phyloP scores from a whole-genome alignment of 2,113 vertebrate species.

The Oceanodroma tethys region DNA sequence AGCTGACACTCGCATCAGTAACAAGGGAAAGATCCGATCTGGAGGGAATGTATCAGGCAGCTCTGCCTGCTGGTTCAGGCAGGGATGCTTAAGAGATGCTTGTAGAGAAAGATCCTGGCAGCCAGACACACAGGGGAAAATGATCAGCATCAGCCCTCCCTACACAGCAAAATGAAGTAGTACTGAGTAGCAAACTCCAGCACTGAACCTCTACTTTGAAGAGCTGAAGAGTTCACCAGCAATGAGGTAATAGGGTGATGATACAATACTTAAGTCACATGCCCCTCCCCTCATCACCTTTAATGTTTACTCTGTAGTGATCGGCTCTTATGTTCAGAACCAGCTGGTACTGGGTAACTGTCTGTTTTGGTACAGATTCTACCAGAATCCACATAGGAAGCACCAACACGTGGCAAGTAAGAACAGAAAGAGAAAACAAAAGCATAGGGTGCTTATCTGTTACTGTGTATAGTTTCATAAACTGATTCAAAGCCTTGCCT shows the following conservation, averaged over 20 bases:
- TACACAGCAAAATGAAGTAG: neutral
- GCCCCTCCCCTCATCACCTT: neutral
- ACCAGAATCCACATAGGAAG: neutral
- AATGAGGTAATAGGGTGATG: neutral
- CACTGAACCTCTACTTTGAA: neutral
- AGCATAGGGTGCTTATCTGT: neutral
- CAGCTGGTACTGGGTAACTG: neutral
- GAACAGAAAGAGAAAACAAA: neutral
- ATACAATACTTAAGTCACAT: neutral
- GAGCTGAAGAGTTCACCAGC: neutral
- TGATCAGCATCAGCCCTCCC: neutral
- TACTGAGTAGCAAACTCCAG: neutral
- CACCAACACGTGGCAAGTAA: neutral
- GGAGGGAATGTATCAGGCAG: neutral
- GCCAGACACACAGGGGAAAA: neutral
- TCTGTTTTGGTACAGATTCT: neutral
- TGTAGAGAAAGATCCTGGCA: neutral
- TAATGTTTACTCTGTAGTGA: neutral
- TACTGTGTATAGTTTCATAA: neutral
- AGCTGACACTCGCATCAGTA: neutral
- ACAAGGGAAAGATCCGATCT: neutral
- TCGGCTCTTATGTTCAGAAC: neutral
- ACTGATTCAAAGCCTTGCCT: neutral
- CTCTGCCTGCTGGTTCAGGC: neutral
- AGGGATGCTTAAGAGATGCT: neutral